These are phyloP conservation scores for Megathymus violae DNA, from an alignment of 1,140 invertebrate species.

Conservation along the genomic window DNA sequence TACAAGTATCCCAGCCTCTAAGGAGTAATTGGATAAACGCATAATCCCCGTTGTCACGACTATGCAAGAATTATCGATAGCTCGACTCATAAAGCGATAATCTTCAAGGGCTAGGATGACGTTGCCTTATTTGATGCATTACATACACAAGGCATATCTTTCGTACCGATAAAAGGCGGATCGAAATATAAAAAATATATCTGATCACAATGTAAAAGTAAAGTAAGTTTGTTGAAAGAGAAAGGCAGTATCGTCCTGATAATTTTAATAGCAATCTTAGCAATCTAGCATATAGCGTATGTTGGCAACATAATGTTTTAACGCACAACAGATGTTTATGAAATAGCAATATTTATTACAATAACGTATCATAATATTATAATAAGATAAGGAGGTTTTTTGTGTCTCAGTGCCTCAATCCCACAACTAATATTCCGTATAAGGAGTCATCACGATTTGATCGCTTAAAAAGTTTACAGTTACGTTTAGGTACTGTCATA, in stretches of 20 bases:
- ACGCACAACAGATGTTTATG: not conserved
- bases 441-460: slow-evolving; percentile 21
- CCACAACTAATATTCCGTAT: slow-evolving; percentile 15
- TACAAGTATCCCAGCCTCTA: slow-evolving; percentile 35
- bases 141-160: slow-evolving; percentile 7
- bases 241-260: not conserved
- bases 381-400: not conserved
- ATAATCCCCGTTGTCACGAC: slow-evolving; percentile 53
- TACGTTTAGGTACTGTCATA: slow-evolving; percentile 43
- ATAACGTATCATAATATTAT: slow-evolving; percentile 1
- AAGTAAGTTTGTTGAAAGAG: not conserved
- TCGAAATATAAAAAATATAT: slow-evolving; percentile 9
- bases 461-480: slow-evolving; percentile 34
- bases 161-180: slow-evolving; percentile 13
- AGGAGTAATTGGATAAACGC: slow-evolving; percentile 58
- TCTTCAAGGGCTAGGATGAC: slow-evolving; percentile 10
- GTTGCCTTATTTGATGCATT: slow-evolving; percentile 22
- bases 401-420: slow-evolving; percentile 1
- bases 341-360: not conserved
- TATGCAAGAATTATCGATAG: slow-evolving; percentile 51
- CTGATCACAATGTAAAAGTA: not conserved
- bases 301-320: not conserved
- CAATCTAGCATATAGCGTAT: not conserved
- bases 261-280: not conserved
- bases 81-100: slow-evolving; percentile 27